phyloP scores from a whole-genome alignment of 2,888 invertebrate genomes.

The Agrypnus murinus region DNA sequence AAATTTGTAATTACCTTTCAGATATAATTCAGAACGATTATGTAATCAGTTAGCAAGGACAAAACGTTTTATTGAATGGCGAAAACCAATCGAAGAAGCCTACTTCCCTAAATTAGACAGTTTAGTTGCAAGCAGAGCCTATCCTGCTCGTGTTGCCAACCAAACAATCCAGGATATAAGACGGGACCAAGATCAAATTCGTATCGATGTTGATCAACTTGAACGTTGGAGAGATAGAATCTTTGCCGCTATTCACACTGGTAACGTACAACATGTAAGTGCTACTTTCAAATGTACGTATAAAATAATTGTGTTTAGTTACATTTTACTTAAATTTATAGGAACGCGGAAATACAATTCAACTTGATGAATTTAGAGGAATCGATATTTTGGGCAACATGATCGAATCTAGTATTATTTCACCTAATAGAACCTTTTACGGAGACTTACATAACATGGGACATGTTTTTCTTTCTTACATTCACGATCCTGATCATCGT shows the following conservation, averaged over 20 bases:
- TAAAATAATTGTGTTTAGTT: no score
- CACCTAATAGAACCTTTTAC: conserved; percentile 81
- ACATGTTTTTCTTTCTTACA: conserved; percentile 84
- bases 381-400: conserved; percentile 88
- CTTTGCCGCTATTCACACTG: conserved; percentile 80
- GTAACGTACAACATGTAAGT: conserved; percentile 75
- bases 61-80: conserved; percentile 78
- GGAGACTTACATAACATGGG: conserved; percentile 90
- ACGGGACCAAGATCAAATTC: conserved; percentile 80
- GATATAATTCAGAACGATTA: conserved; percentile 85
- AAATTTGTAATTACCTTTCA: no score
- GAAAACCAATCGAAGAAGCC: conserved; percentile 82
- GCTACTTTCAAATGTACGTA: no score
- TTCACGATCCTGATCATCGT: conserved; percentile 87
- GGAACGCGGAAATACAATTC: conserved; percentile 75
- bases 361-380: conserved; percentile 79
- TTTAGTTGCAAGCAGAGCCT: conserved; percentile 82
- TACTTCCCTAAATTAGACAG: conserved; percentile 92
- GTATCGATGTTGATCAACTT: conserved; percentile 80
- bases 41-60: conserved; percentile 81
- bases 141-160: conserved; percentile 81
- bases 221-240: conserved; percentile 86
- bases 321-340: conserved; percentile 60
- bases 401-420: conserved; percentile 82
- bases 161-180: conserved; percentile 77